Conservation (phyloP, 2,113 vertebrate species). For the Chlorodrepanis virens region DNA sequence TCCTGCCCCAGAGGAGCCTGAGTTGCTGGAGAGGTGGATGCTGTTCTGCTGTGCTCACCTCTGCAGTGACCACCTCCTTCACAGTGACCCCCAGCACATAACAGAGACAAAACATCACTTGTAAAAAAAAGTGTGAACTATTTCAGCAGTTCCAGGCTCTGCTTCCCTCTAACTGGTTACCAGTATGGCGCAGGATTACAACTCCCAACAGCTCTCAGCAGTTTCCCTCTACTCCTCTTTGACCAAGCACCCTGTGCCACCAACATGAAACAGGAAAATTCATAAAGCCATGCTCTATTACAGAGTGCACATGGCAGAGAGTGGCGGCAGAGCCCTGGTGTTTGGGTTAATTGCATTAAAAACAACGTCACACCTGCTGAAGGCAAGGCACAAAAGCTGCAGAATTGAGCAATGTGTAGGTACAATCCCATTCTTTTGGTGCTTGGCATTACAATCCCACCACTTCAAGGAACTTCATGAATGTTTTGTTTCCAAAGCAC, state of each 20-base stretch:
- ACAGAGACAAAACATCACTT: background rate
- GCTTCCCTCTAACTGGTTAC: background rate
- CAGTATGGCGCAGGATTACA: background rate
- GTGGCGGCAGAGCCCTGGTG: background rate
- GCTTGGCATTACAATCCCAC: background rate
- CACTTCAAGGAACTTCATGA: background rate
- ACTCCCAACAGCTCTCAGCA: background rate
- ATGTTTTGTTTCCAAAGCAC: background rate
- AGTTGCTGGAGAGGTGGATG: rapidly evolving
- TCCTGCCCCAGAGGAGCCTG: background rate
- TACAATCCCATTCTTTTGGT: background rate
- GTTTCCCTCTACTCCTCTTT: background rate
- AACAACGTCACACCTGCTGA: background rate
- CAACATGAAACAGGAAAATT: background rate
- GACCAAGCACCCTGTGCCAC: background rate
- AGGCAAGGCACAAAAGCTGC: background rate
- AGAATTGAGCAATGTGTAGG: background rate
- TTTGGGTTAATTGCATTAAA: background rate
- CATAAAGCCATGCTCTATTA: rapidly evolving
- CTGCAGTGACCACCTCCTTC: background rate
- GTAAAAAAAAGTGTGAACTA: background rate
- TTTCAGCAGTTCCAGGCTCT: background rate
- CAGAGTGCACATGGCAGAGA: rapidly evolving
- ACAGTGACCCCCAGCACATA: rapidly evolving
- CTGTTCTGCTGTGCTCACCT: background rate